phyloP scores from a whole-genome alignment of 2,113 vertebrate genomes.

The Actinemys pallida region DNA sequence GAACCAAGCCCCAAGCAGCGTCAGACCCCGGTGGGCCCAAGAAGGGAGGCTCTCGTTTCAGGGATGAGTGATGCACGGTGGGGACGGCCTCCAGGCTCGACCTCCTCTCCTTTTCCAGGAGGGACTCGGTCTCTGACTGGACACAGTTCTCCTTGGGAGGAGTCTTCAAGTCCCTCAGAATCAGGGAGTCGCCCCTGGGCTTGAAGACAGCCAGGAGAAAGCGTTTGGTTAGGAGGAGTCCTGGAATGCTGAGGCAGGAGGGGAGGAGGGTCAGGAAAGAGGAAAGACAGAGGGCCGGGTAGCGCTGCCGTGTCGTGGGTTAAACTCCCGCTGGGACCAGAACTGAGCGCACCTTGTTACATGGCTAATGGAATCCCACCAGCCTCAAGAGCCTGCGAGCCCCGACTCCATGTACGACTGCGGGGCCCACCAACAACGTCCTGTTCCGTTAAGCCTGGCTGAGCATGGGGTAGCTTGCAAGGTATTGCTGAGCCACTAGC shows the following conservation, averaged over 20 bases:
- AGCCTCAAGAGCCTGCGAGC: not conserved
- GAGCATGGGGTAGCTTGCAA: not conserved
- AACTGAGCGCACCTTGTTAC: not conserved
- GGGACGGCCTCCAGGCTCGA: conserved; percentile 64
- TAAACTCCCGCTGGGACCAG: not conserved
- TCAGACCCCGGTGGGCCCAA: conserved; percentile 76
- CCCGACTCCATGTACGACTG: not conserved
- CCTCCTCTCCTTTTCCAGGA: conserved; percentile 86
- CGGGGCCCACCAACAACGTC: not conserved
- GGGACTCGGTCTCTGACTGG: conserved; percentile 87
- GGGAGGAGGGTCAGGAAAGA: conserved; percentile 49
- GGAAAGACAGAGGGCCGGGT: conserved; percentile 62
- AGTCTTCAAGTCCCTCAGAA: conserved; percentile 86
- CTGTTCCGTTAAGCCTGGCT: not conserved
- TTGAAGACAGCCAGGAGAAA: conserved; percentile 77
- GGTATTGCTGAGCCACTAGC: conserved; percentile 21
- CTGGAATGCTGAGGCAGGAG: not conserved
- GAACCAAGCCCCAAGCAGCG: conserved; percentile 75
- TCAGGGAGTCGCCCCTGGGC: conserved; percentile 85
- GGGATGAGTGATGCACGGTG: conserved; percentile 62
- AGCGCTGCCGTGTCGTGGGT: conserved; percentile 22
- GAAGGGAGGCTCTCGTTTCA: conserved; percentile 68
- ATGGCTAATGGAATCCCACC: not conserved
- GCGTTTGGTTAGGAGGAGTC: conserved; percentile 68
- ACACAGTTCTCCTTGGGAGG: conserved; percentile 83